Conservation (phyloP, 2,113 vertebrate species). For the Hipposideros armiger region DNA sequence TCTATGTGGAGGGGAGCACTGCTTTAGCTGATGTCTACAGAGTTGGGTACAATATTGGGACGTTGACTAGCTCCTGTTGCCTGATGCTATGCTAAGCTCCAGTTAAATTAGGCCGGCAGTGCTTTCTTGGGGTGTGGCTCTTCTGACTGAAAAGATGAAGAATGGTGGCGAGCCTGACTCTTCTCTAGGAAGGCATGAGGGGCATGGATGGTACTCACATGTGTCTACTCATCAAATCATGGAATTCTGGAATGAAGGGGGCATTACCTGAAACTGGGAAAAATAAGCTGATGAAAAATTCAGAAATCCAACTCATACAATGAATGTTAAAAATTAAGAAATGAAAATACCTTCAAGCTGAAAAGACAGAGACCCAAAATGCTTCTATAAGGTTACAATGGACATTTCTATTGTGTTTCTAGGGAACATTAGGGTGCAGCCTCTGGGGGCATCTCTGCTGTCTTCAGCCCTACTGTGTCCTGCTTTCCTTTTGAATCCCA, state of each 20-base stretch:
- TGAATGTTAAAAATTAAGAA: conserved; percentile 5
- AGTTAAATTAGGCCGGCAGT: background rate
- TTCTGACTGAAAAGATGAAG: background rate
- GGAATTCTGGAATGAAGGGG: background rate
- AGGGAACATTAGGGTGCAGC: background rate
- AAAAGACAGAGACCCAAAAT: background rate
- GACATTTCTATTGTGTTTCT: background rate
- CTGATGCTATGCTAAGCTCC: background rate
- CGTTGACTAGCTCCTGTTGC: background rate
- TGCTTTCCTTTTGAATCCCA: background rate
- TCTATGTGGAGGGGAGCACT: background rate
- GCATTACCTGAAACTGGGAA: background rate
- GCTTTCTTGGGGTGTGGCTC: background rate
- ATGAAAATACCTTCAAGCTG: background rate
- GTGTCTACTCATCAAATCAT: background rate
- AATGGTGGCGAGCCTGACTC: too few relatives aligned
- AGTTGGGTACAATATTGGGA: background rate
- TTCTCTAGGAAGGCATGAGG: background rate
- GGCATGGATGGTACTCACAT: background rate
- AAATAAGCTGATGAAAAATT: background rate
- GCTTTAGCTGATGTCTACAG: background rate
- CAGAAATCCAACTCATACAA: background rate
- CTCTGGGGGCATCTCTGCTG: background rate
- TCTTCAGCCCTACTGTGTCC: background rate
- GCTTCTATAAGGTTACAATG: background rate